Conservation (phyloP, 2,888 invertebrate species). For the Teleiodes luculella region DNA sequence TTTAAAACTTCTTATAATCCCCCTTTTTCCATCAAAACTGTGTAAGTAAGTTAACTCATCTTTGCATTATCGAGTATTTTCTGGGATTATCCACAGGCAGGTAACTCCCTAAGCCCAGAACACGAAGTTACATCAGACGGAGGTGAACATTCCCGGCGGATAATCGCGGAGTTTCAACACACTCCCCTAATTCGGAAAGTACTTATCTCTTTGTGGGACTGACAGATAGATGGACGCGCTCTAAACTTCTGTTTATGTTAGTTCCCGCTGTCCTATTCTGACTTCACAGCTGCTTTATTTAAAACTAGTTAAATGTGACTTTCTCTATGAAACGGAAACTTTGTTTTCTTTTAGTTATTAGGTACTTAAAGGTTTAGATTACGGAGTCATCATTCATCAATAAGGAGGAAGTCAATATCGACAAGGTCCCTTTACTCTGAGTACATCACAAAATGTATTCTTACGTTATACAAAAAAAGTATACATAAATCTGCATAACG, state of each 20-base stretch:
- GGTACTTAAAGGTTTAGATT: too few species aligned
- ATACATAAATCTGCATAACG: too few species aligned
- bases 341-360: too few species aligned
- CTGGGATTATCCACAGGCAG: not conserved
- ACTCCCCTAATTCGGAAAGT: conserved; percentile 9
- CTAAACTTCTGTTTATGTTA: conserved; percentile 26
- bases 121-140: not conserved
- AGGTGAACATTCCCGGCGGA: not conserved
- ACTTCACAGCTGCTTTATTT: not conserved
- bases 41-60: not conserved
- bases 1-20: too few species aligned
- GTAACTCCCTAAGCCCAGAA: not conserved
- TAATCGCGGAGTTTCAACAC: not conserved
- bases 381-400: too few species aligned
- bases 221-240: conserved; percentile 27
- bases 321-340: too few species aligned
- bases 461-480: too few species aligned
- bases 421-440: too few species aligned
- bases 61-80: not conserved
- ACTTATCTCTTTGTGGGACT: conserved; percentile 24
- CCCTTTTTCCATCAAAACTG: too few species aligned
- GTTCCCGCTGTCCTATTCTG: conserved; percentile 6
- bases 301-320: too few species aligned
- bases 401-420: too few species aligned
- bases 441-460: too few species aligned